phyloP scores from a whole-genome alignment of 2,888 invertebrate species.

The Protophormia terraenovae region DNA sequence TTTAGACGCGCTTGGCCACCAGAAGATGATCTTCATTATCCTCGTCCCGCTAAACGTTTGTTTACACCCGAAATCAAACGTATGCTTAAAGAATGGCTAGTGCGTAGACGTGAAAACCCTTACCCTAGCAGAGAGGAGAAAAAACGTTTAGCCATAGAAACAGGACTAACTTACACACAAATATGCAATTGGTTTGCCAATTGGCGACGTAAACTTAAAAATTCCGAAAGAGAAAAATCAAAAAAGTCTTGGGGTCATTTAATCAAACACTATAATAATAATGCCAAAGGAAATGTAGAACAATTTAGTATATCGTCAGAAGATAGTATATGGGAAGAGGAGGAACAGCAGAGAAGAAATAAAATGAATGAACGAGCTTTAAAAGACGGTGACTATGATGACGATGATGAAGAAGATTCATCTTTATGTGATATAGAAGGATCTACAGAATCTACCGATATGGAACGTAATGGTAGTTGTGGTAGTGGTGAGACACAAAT shows the following conservation, averaged over 20 bases:
- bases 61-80: constrained; percentile 91
- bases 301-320: constrained; percentile 90
- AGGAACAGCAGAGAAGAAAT: constrained; percentile 62
- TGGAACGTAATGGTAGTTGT: constrained; percentile 21
- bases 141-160: constrained; percentile 87
- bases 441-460: constrained; percentile 43
- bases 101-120: constrained; percentile 88
- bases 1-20: constrained; percentile 80
- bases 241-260: constrained; percentile 89
- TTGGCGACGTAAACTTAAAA: constrained; percentile 90
- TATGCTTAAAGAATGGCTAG: constrained; percentile 89
- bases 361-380: constrained; percentile 26
- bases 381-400: constrained; percentile 69
- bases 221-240: constrained; percentile 86
- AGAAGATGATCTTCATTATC: constrained; percentile 82
- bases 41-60: constrained; percentile 87
- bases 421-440: constrained; percentile 63
- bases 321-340: constrained; percentile 90
- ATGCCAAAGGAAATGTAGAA: constrained; percentile 89
- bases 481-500: neutral
- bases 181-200: constrained; percentile 92
- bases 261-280: constrained; percentile 86
- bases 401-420: constrained; percentile 70
- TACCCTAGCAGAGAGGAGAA: constrained; percentile 91
- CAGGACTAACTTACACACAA: constrained; percentile 90